Conservation (phyloP, 2,888 invertebrate species). For the Petrolisthes manimaculis region DNA sequence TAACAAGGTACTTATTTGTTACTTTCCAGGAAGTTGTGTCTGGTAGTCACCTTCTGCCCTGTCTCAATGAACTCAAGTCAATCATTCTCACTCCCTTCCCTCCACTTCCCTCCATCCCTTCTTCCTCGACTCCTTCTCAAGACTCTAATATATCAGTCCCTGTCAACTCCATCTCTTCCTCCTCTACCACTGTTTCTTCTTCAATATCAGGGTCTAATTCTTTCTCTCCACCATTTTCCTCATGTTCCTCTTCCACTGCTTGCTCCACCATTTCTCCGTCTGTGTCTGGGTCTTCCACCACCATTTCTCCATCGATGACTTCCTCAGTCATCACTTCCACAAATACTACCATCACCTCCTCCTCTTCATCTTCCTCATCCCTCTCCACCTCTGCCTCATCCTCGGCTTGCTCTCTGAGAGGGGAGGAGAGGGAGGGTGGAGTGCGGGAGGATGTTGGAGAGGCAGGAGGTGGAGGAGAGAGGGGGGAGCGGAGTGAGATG, state of each 20-base stretch:
- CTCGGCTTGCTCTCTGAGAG: constrained; percentile 43
- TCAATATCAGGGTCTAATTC: background rate
- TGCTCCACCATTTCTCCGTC: constrained; percentile 28
- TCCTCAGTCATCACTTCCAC: background rate
- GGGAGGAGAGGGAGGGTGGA: constrained; percentile 45
- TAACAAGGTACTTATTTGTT: background rate
- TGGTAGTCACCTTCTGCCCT: constrained; percentile 51
- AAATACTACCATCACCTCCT: constrained; percentile 23
- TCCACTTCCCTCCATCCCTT: constrained; percentile 43
- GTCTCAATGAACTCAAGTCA: constrained; percentile 63
- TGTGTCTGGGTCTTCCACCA: constrained; percentile 9
- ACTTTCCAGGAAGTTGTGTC: constrained; percentile 59
- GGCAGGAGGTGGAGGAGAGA: constrained; percentile 34
- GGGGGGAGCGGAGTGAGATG: constrained; percentile 21
- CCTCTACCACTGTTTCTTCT: background rate
- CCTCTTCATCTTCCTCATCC: constrained; percentile 52
- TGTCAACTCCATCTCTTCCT: background rate
- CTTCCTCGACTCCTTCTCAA: constrained; percentile 17
- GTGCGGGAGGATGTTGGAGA: constrained; percentile 26
- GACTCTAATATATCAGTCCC: background rate
- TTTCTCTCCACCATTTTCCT: constrained; percentile 5
- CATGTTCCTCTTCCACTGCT: constrained; percentile 43
- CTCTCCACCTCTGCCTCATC: constrained; percentile 52
- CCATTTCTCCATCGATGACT: constrained; percentile 3
- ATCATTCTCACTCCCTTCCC: constrained; percentile 64